Conservation (phyloP, 2,797 vertebrate species). For the Cyprinodon diabolis region DNA sequence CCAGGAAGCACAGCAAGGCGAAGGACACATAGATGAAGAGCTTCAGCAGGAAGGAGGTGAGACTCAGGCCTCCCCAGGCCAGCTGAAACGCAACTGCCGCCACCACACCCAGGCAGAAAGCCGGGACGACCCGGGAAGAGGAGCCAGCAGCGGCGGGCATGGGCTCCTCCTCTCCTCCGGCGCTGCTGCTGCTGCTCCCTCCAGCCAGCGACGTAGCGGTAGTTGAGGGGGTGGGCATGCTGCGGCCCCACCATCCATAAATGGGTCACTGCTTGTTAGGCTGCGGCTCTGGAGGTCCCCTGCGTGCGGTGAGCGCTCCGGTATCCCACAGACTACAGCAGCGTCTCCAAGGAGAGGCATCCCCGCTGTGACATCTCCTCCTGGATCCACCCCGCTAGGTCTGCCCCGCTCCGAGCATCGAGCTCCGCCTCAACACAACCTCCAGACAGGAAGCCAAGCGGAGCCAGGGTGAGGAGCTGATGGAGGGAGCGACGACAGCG, state of each 20-base stretch:
- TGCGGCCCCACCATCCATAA: constrained; percentile 77
- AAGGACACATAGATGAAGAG: constrained; percentile 83
- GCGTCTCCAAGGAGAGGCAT: constrained; percentile 66
- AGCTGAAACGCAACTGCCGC: constrained; percentile 79
- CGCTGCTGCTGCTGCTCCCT: constrained; percentile 53
- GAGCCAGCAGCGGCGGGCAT: constrained; percentile 64
- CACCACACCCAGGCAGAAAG: constrained; percentile 76
- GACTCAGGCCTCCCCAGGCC: constrained; percentile 77
- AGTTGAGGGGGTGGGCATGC: constrained; percentile 71
- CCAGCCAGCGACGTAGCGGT: constrained; percentile 56
- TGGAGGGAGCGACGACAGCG: constrained; percentile 44
- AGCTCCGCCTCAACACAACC: constrained; percentile 10
- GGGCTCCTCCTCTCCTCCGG: constrained; percentile 55
- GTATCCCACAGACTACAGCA: constrained; percentile 56
- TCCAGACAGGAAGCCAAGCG: neutral
- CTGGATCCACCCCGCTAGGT: constrained; percentile 37
- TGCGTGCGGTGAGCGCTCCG: constrained; percentile 34
- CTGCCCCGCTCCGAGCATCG: constrained; percentile 41
- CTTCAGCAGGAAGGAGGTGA: constrained; percentile 82
- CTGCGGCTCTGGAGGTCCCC: constrained; percentile 39
- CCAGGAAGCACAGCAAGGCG: constrained; percentile 79
- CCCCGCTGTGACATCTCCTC: constrained; percentile 71
- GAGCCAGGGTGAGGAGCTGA: constrained; percentile 21
- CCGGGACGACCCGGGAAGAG: constrained; percentile 73
- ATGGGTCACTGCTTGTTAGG: constrained; percentile 50